phyloP scores from a whole-genome alignment of 2,113 vertebrate genomes.

The Phylloscopus trochiloides region DNA sequence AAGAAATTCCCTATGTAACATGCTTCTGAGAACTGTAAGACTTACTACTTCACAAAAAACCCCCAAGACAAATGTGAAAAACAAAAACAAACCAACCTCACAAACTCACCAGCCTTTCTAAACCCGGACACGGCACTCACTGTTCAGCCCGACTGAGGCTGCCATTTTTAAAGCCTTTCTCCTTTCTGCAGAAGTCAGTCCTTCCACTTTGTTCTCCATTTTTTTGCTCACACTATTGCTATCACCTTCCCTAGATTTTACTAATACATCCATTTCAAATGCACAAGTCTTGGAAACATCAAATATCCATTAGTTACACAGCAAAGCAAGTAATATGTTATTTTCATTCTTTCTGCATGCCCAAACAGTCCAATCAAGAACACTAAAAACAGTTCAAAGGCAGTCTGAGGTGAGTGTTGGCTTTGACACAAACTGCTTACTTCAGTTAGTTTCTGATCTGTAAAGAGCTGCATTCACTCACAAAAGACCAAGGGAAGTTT shows the following conservation, averaged over 20 bases:
- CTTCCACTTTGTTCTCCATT: background rate
- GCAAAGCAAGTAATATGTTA: background rate
- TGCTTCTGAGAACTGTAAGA: background rate
- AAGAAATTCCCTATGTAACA: background rate
- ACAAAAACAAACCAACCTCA: background rate
- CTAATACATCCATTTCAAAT: background rate
- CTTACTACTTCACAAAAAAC: background rate
- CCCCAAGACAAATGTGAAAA: background rate
- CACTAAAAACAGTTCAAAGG: conserved; percentile 11
- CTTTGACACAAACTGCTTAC: background rate
- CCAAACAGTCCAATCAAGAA: conserved; percentile 1
- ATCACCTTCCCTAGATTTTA: background rate
- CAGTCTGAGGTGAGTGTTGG: background rate
- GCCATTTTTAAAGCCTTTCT: background rate
- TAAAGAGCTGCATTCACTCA: background rate
- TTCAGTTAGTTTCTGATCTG: background rate
- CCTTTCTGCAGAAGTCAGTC: background rate
- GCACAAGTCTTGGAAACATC: conserved; percentile 9
- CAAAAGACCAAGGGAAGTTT: background rate
- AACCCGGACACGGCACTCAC: background rate
- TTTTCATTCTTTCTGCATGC: conserved; percentile 17
- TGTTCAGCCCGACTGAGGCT: background rate
- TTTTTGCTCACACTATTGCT: background rate
- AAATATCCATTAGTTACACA: conserved; percentile 24
- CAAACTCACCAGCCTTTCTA: background rate